Evolutionary conservation across 2,113 vertebrate species (phyloP).

Genomic region (Delphinus delphis): DNA sequence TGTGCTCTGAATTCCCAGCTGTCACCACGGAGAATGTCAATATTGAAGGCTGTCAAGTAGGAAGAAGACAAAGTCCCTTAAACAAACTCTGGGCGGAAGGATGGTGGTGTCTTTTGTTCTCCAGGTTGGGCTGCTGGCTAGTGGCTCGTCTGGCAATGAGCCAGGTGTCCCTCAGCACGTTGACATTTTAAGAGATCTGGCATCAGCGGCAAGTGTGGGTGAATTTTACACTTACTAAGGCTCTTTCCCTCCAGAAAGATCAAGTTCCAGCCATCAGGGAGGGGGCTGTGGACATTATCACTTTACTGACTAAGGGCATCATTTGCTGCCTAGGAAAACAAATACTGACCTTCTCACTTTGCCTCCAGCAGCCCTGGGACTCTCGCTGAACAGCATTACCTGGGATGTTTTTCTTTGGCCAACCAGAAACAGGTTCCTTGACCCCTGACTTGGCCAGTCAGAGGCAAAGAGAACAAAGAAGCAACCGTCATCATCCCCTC

Average conservation of each 20-base stretch:
- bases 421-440: background rate
- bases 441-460: background rate
- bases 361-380: background rate
- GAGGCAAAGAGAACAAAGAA: constrained; percentile 40
- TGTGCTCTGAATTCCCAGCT: background rate
- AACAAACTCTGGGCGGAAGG: background rate
- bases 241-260: background rate
- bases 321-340: constrained; percentile 35
- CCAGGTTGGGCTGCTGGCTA: background rate
- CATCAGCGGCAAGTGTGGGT: background rate
- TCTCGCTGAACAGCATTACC: constrained; percentile 2
- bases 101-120: constrained; percentile 14
- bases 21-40: constrained; percentile 39
- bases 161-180: background rate
- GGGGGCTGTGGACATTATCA: background rate
- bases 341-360: background rate
- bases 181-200: background rate
- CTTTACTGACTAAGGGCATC: background rate
- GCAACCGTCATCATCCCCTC: fast-evolving
- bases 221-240: background rate
- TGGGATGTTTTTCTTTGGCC: background rate
- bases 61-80: background rate
- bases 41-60: background rate
- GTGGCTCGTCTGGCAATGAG: background rate
- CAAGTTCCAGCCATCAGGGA: background rate